Evolutionary conservation across 2,888 invertebrate species (phyloP), one percentile per base, ranked within the genome.

Genomic region (Nezara viridula): DNA sequence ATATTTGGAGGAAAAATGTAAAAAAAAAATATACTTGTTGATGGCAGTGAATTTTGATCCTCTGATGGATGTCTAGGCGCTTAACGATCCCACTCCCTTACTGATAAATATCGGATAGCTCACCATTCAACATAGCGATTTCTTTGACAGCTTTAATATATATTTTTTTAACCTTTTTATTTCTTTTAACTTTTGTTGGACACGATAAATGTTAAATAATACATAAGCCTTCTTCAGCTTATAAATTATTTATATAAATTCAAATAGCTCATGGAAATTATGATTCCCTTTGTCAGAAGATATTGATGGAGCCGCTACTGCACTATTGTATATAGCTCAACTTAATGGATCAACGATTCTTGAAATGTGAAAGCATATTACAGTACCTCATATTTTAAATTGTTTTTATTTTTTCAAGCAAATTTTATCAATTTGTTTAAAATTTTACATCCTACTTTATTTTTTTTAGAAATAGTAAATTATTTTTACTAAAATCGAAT

Each of bases 221-320:
- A n/a, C 81, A 81, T 81, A 44, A 37, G 21, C 5, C 77, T 10
- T 77, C 24, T 77, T 12, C 40, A 10, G 6, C 44, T 44, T 81
- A 44, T 81, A 44, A 81, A 81, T 81, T 44, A 81, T 81, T 81
- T 44, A 81, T 81, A n/a, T 44, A 37, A 37, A 81, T 81, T 81
- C 81, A 81, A 81, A 81, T 81, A 16, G 16, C 44, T 24, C 5
- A 44, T 44, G n/a, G 40, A 44, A 44, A 44, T 77, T 44, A 73
- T 32, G 32, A 81, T 81, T 44, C n/a, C 44, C 44, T 37, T 81
- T 81, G 81, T 44, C n/a, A 44, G n/a, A 12, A n/a, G 81, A n/a
- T 19, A 81, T 81, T 44, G 81, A 81, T 44, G 81, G 81, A 44
- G 2, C 44, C n/a, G n/a, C n/a, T 44, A n/a, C n/a, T 77, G 24